These are phyloP conservation scores for Psilanteris sp. DNA, from an alignment of 1,140 invertebrate genomes.

Conservation along the genomic window DNA sequence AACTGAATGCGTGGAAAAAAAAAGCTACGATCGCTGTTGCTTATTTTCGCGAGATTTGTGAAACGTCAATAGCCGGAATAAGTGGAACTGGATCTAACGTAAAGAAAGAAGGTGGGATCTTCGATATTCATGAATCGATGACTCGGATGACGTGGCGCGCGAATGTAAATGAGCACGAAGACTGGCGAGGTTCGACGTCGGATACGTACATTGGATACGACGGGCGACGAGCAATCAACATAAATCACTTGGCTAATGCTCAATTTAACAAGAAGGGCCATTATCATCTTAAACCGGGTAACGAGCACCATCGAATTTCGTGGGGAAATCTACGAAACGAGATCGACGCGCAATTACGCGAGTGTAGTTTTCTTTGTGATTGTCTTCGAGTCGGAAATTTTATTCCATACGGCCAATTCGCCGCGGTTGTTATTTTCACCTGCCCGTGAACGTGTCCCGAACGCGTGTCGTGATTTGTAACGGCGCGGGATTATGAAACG, in stretches of 20 bases:
- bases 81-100: constrained; percentile 17
- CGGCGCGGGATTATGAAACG: no score
- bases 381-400: no score
- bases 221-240: constrained; percentile 77
- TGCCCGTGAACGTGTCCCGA: no score
- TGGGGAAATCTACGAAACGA: constrained; percentile 34
- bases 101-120: constrained; percentile 40
- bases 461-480: no score
- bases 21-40: no score
- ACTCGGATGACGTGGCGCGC: constrained; percentile 33
- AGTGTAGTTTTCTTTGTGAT: no score
- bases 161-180: constrained; percentile 56
- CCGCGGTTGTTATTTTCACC: no score
- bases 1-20: no score
- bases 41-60: constrained; percentile 8
- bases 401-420: no score
- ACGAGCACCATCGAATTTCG: constrained; percentile 55
- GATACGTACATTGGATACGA: constrained; percentile 58
- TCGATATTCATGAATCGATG: constrained; percentile 39
- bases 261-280: constrained; percentile 80
- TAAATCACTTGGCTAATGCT: constrained; percentile 79
- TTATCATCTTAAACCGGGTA: constrained; percentile 75
- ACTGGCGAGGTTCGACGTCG: constrained; percentile 39
- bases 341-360: constrained; percentile 35
- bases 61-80: constrained; percentile 7